Evolutionary conservation across 1,140 invertebrate genomes (phyloP), one percentile per base, ranked within the genome.

Genomic region (Parasteatoda tepidariorum): DNA sequence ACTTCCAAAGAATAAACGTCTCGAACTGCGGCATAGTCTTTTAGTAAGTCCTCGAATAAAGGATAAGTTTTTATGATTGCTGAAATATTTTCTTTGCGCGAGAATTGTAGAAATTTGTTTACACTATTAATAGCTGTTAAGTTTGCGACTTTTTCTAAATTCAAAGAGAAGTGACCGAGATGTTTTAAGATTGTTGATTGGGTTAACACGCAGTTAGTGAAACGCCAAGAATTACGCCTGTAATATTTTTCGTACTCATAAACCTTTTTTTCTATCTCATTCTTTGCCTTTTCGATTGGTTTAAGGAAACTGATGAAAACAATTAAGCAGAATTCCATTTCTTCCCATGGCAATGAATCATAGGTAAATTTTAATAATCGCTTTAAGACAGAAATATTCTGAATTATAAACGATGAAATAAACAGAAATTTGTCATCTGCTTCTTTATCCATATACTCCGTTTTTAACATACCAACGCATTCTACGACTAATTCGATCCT

Each of bases 341-440:
- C 75, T 66, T 78, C 75, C 75, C 75, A 78, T 2, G 75, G 75
- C 15, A 78, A 4, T 67, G 7, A 30, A 48, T 28, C 38, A 22
- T 78, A 78, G 26, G 75, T 78, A 5, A 2, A 26, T 54, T 28
- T 48, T 22, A 78, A 22, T 24, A 31, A 7, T 31, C 38, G 18
- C 26, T 78, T 78, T 4, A 78, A 22, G 3, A 54, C 15, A 24
- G 48, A 18, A 4, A 78, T 30, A 54, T 34, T 78, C n/a, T 64
- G 33, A 3, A 41, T 62, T 0, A 78, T 66, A 4, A 66, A 67
- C 62, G 66, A 31, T 15, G 18, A 15, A 9, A n/a, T 11, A 54
- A 18, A 34, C 24, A 67, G 18, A 34, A 75, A 41, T 33, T 62
- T 4, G 6, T 62, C 24, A 62, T 62, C 73, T 3, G 41, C 9